Conservation (phyloP, 2,797 vertebrate genomes). For the Potorous gilbertii region DNA sequence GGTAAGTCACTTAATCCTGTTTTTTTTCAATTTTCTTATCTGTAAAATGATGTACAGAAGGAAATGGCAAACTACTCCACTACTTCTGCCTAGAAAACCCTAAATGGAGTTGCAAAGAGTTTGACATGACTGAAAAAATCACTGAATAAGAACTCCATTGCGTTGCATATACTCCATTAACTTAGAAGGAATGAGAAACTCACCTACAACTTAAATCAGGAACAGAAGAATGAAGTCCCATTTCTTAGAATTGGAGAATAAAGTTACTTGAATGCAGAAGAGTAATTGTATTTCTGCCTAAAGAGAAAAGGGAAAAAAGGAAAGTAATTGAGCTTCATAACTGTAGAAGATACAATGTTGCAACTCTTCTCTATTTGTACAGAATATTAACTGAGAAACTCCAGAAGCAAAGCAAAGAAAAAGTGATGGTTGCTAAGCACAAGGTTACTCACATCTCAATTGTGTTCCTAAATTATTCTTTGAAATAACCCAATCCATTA, state of each 20-base stretch:
- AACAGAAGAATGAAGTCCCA: not conserved
- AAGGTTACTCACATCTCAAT: not conserved
- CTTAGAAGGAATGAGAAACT: not conserved
- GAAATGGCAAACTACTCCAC: not conserved
- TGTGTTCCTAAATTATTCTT: constrained; percentile 4
- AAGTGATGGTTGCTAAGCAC: not conserved
- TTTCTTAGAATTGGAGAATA: not conserved
- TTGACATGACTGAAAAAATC: not conserved
- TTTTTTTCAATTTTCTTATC: not conserved
- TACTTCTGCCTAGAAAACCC: not conserved
- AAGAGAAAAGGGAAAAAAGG: not conserved
- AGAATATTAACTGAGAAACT: constrained; percentile 14
- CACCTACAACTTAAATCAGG: not conserved
- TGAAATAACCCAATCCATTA: constrained; percentile 25
- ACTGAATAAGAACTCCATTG: constrained; percentile 15
- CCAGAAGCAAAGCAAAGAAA: not conserved
- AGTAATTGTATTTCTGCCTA: not conserved
- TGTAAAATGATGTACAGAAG: not conserved
- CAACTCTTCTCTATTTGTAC: not conserved
- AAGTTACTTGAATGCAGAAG: not conserved
- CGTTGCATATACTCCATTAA: not conserved
- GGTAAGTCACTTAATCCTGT: not conserved
- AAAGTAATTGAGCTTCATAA: not conserved
- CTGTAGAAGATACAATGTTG: not conserved
- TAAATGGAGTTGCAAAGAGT: not conserved